Conservation (phyloP, 92 coral and sea anemone genomes). For the Galaxea fascicularis region DNA sequence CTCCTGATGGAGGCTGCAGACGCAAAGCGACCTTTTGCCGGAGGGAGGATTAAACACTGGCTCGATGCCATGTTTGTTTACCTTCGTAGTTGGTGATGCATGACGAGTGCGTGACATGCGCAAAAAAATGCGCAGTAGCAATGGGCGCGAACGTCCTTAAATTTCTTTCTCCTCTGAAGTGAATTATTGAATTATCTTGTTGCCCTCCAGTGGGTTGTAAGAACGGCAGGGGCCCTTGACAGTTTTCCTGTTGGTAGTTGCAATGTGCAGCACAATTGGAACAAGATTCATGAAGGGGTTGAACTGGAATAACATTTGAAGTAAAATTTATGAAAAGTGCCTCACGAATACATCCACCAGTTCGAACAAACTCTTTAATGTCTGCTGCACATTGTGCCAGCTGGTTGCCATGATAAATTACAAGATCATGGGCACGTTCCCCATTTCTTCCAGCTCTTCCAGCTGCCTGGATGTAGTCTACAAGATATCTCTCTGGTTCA, state of each 20-base stretch:
- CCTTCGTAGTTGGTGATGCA: no score
- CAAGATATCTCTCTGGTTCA: neutral
- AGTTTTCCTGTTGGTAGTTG: neutral
- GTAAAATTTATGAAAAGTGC: neutral
- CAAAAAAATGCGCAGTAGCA: no score
- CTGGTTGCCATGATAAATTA: neutral
- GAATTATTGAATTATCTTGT: no score
- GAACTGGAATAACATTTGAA: neutral
- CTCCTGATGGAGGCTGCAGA: no score
- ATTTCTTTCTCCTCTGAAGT: no score
- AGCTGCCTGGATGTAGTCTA: neutral
- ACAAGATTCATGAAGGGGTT: neutral
- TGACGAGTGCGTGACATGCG: no score
- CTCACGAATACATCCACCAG: neutral
- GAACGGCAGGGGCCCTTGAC: neutral
- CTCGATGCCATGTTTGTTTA: no score
- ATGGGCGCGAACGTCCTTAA: no score
- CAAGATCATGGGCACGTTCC: neutral
- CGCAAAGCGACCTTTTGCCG: no score
- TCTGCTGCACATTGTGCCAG: neutral
- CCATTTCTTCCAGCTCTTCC: constrained; percentile 10
- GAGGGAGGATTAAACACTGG: no score
- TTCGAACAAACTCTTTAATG: neutral
- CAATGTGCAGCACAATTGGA: neutral
- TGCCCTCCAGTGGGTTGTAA: neutral